phyloP scores from a whole-genome alignment of 2,797 vertebrate species.

The Poecilia picta region DNA sequence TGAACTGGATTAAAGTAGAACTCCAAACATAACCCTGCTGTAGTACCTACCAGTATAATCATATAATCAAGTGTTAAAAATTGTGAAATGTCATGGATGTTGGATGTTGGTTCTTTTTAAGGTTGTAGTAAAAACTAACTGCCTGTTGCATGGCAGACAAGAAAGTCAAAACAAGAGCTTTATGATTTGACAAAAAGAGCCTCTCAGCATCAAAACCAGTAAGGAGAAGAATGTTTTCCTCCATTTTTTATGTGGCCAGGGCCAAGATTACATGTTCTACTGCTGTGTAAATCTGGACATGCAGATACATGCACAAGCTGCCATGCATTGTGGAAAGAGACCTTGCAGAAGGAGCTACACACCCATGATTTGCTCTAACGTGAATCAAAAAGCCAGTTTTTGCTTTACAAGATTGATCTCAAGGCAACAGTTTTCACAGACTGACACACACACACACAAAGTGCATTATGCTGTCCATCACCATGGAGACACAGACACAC shows the following conservation, averaged over 20 bases:
- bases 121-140: not conserved
- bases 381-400: conserved; percentile 10
- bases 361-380: not conserved
- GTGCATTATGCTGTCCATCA: conserved; percentile 28
- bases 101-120: not conserved
- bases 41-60: not conserved
- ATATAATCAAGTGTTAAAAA: not conserved
- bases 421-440: conserved; percentile 28
- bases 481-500: conserved; percentile 57
- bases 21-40: not conserved
- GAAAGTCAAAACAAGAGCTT: not conserved
- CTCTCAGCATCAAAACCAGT: not conserved
- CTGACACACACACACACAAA: conserved; percentile 29
- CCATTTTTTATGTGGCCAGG: not conserved
- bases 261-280: not conserved
- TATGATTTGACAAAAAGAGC: not conserved
- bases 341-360: not conserved
- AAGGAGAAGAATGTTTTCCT: not conserved
- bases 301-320: not conserved
- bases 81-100: not conserved
- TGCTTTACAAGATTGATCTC: not conserved
- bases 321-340: conserved; percentile 9
- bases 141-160: not conserved
- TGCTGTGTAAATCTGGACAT: not conserved
- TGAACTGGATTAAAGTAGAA: not conserved